A percentile compares a stretch with the other conserved stretches of the same genome.
phyloP scores from a whole-genome alignment of 2,888 invertebrate genomes.

The Antheraea assamensis region DNA sequence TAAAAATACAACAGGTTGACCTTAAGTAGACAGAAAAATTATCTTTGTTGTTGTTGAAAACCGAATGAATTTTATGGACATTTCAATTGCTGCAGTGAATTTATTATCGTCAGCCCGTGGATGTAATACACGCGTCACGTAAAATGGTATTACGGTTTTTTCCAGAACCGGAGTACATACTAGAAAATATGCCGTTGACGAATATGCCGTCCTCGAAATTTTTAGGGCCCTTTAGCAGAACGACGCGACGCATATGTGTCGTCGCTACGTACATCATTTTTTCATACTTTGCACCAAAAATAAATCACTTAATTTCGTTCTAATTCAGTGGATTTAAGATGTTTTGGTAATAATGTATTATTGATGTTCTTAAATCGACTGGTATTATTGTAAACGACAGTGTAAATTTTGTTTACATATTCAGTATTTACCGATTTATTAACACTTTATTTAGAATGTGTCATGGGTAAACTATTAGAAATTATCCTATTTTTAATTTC shows the following conservation, averaged over 20 bases:
- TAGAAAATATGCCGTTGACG: background rate
- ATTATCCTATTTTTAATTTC: no score
- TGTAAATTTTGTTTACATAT: background rate
- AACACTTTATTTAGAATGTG: background rate
- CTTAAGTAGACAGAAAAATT: constrained; percentile 4
- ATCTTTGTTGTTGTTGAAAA: constrained; percentile 8
- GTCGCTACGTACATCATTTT: background rate
- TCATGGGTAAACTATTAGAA: background rate
- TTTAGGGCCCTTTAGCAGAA: background rate
- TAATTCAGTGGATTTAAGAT: background rate
- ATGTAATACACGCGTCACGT: background rate
- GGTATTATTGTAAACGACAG: background rate
- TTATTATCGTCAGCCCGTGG: constrained; percentile 3
- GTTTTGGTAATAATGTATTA: background rate
- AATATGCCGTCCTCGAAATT: background rate
- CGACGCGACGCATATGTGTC: background rate
- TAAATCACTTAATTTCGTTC: background rate
- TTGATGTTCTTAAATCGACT: background rate
- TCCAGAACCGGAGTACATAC: background rate
- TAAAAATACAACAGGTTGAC: background rate
- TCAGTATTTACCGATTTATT: background rate
- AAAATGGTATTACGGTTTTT: background rate
- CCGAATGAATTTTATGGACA: constrained; percentile 4
- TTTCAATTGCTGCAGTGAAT: constrained; percentile 11
- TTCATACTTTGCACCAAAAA: background rate